Conservation (phyloP, 2,113 vertebrate genomes). For the Clarias gariepinus region DNA sequence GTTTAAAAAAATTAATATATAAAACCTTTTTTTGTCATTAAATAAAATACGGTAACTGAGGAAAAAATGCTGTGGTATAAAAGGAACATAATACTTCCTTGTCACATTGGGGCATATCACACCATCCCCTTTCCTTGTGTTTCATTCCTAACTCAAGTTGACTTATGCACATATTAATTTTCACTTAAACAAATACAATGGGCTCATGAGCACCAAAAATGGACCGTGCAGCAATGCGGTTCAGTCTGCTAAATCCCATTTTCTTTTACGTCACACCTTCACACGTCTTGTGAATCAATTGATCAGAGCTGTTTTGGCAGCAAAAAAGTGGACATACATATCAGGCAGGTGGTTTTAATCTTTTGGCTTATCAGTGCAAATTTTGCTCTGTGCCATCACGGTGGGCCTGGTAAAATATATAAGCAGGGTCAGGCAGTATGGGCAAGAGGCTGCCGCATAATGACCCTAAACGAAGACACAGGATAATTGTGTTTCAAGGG, state of each 20-base stretch:
- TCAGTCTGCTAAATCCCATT: too few species aligned
- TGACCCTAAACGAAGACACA: constrained; percentile 47
- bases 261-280: too few species aligned
- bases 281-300: too few species aligned
- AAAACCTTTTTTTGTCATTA: background rate
- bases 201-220: background rate
- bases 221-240: too few species aligned
- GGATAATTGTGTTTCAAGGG: constrained; percentile 57
- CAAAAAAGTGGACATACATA: too few species aligned
- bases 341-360: too few species aligned
- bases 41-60: background rate
- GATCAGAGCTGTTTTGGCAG: too few species aligned
- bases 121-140: background rate
- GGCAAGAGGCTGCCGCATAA: constrained; percentile 48
- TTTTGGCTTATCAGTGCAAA: too few species aligned
- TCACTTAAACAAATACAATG: background rate
- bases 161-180: background rate
- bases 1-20: background rate
- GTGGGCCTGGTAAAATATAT: constrained; percentile 40
- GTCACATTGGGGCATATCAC: background rate
- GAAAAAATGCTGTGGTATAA: background rate
- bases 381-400: background rate
- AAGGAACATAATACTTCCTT: background rate
- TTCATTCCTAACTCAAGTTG: background rate
- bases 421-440: background rate